Percentiles rank a stretch among this genome's conserved stretches.
Conservation (phyloP, 2,888 invertebrate species). For the Eupithecia dodoneata region DNA sequence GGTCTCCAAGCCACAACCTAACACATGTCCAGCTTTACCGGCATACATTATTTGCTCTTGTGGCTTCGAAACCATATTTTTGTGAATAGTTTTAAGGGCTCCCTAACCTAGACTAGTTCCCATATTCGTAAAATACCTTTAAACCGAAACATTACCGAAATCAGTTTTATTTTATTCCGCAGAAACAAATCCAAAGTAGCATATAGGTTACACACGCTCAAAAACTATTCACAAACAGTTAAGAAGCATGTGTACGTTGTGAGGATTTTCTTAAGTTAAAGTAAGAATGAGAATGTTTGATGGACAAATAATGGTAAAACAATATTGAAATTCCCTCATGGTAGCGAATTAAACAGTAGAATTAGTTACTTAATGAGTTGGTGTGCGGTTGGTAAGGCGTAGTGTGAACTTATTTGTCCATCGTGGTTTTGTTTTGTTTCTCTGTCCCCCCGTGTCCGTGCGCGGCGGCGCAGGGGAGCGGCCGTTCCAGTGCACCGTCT, state of each 20-base stretch:
- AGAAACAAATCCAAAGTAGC: conserved; percentile 27
- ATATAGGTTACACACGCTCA: conserved; percentile 80
- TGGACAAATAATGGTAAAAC: conserved; percentile 77
- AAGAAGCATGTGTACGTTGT: conserved; percentile 83
- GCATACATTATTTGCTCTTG: conserved; percentile 61
- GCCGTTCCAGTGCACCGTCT: conserved; percentile 86
- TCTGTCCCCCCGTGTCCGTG: conserved; percentile 78
- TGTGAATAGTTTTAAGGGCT: conserved; percentile 84
- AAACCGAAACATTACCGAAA: conserved; percentile 23
- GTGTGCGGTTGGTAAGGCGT: conserved; percentile 51
- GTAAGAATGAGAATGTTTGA: conserved; percentile 78
- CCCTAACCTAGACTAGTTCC: conserved; percentile 59
- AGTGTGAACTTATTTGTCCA: conserved; percentile 78
- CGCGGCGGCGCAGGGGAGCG: conserved; percentile 83
- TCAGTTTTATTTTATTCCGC: conserved; percentile 23
- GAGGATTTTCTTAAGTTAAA: conserved; percentile 70
- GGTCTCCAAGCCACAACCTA: conserved; percentile 79
- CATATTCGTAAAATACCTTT: conserved; percentile 28
- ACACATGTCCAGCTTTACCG: conserved; percentile 44
- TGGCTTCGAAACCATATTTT: conserved; percentile 80
- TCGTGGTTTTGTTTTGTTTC: conserved; percentile 84
- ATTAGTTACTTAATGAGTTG: conserved; percentile 42
- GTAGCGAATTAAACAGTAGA: conserved; percentile 56
- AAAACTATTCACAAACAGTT: conserved; percentile 84
- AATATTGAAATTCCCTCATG: conserved; percentile 73